Percentiles rank a stretch among this genome's conserved stretches.
These are phyloP conservation scores for Lepidochitona cinerea DNA, from an alignment of 2,888 invertebrate species.

Conservation along the genomic window DNA sequence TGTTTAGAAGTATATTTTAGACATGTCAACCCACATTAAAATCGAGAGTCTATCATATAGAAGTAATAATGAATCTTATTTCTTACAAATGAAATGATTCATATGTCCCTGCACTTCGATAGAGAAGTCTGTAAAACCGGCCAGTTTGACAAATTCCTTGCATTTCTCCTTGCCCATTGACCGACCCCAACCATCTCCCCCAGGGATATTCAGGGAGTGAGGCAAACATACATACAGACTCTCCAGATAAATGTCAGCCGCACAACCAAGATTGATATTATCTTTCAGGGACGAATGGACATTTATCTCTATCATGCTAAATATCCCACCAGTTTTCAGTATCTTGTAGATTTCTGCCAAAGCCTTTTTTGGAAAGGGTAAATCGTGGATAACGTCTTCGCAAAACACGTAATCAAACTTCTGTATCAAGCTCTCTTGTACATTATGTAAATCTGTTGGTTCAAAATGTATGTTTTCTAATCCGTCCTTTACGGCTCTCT, in stretches of 20 bases:
- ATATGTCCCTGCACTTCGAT: background rate
- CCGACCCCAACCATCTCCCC: background rate
- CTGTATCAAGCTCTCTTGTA: constrained; percentile 12
- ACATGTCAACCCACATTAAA: too few species aligned
- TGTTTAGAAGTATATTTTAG: too few species aligned
- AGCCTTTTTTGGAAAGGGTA: constrained; percentile 27
- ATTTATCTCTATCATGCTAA: constrained; percentile 22
- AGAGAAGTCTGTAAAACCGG: background rate
- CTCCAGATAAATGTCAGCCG: background rate
- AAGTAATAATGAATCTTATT: too few species aligned
- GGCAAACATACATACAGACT: background rate
- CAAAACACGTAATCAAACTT: constrained; percentile 23
- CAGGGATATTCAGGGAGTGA: background rate
- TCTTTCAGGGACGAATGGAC: constrained; percentile 14
- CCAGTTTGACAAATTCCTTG: background rate
- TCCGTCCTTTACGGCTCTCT: background rate
- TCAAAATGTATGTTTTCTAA: constrained; percentile 19
- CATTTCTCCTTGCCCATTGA: background rate
- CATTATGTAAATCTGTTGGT: constrained; percentile 23
- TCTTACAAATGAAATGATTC: background rate
- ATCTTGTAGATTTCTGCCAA: constrained; percentile 17
- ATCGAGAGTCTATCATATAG: too few species aligned
- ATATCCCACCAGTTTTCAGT: constrained; percentile 24
- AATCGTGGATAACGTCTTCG: constrained; percentile 27
- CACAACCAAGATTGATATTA: background rate